phyloP scores from a whole-genome alignment of 2,888 invertebrate genomes.

The Stenurella melanura region DNA sequence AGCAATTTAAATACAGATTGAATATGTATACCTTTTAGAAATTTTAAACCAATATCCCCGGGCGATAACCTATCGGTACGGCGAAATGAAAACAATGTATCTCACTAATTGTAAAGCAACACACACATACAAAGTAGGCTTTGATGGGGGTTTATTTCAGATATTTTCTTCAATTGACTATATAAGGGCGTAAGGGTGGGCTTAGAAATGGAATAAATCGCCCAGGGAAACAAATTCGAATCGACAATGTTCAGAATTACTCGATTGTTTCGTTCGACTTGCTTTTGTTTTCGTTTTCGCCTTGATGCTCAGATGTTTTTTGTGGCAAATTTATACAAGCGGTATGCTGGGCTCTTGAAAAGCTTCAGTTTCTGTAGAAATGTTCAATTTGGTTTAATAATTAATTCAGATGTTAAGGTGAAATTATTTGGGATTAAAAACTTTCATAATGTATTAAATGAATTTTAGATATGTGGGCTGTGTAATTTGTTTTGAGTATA shows the following conservation, averaged over 20 bases:
- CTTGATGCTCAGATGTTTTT: slow-evolving; percentile 59
- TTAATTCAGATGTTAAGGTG: slow-evolving; percentile 29
- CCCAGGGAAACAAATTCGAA: slow-evolving; percentile 66
- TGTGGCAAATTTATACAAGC: slow-evolving; percentile 45
- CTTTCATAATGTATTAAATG: too few species aligned
- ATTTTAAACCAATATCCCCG: slow-evolving; percentile 56
- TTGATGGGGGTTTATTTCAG: slow-evolving; percentile 53
- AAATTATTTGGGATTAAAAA: neutral
- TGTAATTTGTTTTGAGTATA: too few species aligned
- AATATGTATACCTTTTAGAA: slow-evolving; percentile 52
- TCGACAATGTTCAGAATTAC: slow-evolving; percentile 68
- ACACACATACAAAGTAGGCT: slow-evolving; percentile 57
- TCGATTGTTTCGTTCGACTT: slow-evolving; percentile 61
- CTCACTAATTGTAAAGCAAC: slow-evolving; percentile 60
- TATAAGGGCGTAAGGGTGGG: slow-evolving; percentile 38
- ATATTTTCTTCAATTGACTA: slow-evolving; percentile 59
- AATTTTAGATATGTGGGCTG: too few species aligned
- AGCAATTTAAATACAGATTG: slow-evolving; percentile 48
- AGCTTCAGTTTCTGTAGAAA: slow-evolving; percentile 20
- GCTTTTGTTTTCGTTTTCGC: slow-evolving; percentile 61
- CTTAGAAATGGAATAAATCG: slow-evolving; percentile 59
- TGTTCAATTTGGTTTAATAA: slow-evolving; percentile 41
- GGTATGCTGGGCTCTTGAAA: slow-evolving; percentile 24
- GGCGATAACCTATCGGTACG: slow-evolving; percentile 56
- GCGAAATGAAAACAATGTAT: slow-evolving; percentile 56